Percentiles rank a stretch among this genome's conserved stretches.
These are phyloP conservation scores for Odontamblyopus lacepedii DNA, from an alignment of 2,797 vertebrate species.

Conservation along the genomic window DNA sequence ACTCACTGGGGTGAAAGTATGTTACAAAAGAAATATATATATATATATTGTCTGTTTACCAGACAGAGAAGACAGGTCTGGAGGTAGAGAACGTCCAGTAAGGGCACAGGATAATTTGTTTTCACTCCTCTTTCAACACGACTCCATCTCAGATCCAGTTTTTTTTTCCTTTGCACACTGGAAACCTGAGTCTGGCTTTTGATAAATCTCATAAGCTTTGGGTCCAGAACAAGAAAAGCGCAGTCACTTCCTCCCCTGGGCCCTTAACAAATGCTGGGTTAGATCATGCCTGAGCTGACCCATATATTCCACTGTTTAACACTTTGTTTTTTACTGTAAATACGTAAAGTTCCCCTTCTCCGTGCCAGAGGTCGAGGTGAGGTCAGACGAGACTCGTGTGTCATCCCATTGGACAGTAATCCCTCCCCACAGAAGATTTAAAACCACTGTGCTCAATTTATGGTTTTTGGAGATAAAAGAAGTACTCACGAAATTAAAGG, in stretches of 20 bases:
- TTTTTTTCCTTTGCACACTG: slow-evolving; percentile 28
- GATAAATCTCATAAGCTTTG: slow-evolving; percentile 48
- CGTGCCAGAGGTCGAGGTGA: slow-evolving; percentile 57
- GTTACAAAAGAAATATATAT: background rate
- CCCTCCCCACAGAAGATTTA: slow-evolving; percentile 23
- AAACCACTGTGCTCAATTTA: slow-evolving; percentile 36
- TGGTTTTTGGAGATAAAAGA: slow-evolving; percentile 27
- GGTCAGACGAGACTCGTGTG: slow-evolving; percentile 38
- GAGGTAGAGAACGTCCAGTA: background rate
- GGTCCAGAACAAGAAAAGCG: slow-evolving; percentile 45
- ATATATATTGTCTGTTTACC: no score
- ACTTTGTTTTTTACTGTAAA: slow-evolving; percentile 19
- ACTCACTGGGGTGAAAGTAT: background rate
- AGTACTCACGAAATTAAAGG: background rate
- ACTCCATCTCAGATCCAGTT: slow-evolving; percentile 18
- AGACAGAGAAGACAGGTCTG: background rate
- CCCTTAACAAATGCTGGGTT: slow-evolving; percentile 50
- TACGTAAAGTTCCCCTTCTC: slow-evolving; percentile 17
- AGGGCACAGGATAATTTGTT: slow-evolving; percentile 8
- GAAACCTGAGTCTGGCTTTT: slow-evolving; percentile 38
- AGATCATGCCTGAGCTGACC: slow-evolving; percentile 53
- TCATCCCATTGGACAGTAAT: slow-evolving; percentile 38
- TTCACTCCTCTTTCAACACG: slow-evolving; percentile 1
- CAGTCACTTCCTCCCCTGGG: slow-evolving; percentile 38
- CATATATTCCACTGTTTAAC: slow-evolving; percentile 33